Evolutionary conservation across 2,113 vertebrate species (phyloP), one percentile per base, ranked within the genome.

Genomic region (Falcunculus frontatus): DNA sequence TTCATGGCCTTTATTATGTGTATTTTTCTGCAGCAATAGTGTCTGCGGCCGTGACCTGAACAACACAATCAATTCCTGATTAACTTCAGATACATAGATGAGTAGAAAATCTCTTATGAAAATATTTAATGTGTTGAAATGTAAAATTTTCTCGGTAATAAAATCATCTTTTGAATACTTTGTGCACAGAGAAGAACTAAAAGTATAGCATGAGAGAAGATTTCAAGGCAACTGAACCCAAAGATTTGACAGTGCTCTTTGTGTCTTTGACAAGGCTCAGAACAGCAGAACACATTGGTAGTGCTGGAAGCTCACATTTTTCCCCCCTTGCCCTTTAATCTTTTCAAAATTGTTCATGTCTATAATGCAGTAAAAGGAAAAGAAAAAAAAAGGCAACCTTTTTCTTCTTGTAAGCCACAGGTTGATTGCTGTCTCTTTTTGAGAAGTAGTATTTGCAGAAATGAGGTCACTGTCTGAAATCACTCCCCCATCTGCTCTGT

Each of bases 401-500:
- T 62, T 93, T 35, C 44, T 53, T 76, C 81, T 73, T 64, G 30
- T 59, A 79, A 85, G 90, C 76, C 65, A 70, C 26, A 79, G 26
- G 87, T 83, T 93, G 79, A 83, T 79, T 90, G 57, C 85, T 90
- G 70, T 53, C 70, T 90, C 53, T 88, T 95, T 89, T 79, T 60
- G 90, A 95, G 65, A 90, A 94, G 74, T 47, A 93, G 29, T 93
- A 75, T 64, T 77, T 72, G 85, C 81, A 92, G 94, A 95, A 97
- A 95, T 95, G 95, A 97, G 95, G 95, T 96, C 92, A 93, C 57
- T 90, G 94, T 93, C 95, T 96, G 94, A 96, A 96, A 93, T 97
- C 82, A 92, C 94, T 94, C 88, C 87, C 67, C 92, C 94, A 88
- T 90, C 92, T 95, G 83, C 85, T 94, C 85, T 57, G 92, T 94